Evolutionary conservation across 1,140 invertebrate species (phyloP).

Genomic region (Drosophila rufa): DNA sequence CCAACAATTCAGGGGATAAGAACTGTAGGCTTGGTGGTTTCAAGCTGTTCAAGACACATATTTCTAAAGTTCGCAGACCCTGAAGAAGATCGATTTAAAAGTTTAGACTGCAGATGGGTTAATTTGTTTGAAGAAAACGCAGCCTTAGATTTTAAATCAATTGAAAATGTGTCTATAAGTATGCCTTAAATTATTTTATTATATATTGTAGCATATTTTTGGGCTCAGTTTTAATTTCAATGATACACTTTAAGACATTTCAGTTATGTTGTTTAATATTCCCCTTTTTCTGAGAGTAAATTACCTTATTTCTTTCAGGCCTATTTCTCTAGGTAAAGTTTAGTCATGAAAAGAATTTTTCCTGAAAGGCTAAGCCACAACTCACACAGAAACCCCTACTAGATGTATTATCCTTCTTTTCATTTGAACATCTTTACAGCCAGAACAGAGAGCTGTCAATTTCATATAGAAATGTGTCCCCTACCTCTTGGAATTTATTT

Average conservation of each 20-base stretch:
- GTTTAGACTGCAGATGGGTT: neutral
- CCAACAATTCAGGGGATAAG: constrained; percentile 11
- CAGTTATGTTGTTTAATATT: no score
- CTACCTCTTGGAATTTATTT: constrained; percentile 39
- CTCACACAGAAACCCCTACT: constrained; percentile 12
- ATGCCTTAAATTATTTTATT: no score
- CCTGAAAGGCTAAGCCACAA: constrained; percentile 19
- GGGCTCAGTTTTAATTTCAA: no score
- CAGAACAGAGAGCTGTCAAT: constrained; percentile 44
- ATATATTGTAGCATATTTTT: neutral
- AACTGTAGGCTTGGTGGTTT: constrained; percentile 16
- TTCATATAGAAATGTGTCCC: constrained; percentile 39
- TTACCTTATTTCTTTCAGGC: neutral
- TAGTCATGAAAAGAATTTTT: neutral
- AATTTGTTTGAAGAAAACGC: neutral
- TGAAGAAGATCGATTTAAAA: neutral
- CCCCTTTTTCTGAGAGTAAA: neutral
- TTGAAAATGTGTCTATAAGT: no score
- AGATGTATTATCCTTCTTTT: constrained; percentile 9
- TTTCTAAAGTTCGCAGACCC: no score
- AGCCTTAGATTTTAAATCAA: no score
- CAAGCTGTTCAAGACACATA: neutral
- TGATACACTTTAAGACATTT: neutral
- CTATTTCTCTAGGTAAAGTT: constrained; percentile 4
- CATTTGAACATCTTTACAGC: constrained; percentile 20